Conservation (phyloP, 2,113 vertebrate species). For the Felis catus region DNA sequence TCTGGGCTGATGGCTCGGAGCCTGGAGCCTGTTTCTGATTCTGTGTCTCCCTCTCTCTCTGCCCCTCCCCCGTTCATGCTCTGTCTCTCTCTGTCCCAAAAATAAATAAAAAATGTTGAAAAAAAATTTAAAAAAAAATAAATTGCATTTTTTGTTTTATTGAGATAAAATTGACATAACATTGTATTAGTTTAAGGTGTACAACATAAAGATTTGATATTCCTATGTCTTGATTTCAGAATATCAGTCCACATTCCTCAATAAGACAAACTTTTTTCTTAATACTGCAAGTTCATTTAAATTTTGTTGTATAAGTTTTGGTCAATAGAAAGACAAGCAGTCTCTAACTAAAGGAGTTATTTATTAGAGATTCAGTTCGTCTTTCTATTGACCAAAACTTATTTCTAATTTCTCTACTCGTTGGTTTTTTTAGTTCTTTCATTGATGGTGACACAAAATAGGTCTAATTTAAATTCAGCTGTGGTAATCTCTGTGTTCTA, state of each 20-base stretch:
- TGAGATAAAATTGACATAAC: background rate
- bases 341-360: background rate
- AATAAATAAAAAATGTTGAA: too few species aligned
- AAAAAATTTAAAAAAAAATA: too few species aligned
- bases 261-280: background rate
- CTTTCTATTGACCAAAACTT: background rate
- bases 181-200: background rate
- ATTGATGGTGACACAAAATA: background rate
- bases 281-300: background rate
- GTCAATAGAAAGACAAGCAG: background rate
- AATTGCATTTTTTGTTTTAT: background rate
- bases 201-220: background rate
- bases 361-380: background rate
- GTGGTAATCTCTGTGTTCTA: background rate
- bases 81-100: too few species aligned
- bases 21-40: too few species aligned
- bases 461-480: background rate
- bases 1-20: too few species aligned
- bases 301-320: background rate
- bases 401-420: background rate
- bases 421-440: background rate
- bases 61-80: too few species aligned
- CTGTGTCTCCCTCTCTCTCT: too few species aligned
- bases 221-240: background rate
- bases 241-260: background rate